These are phyloP conservation scores for Ferdinandea cuprea DNA, from an alignment of 2,888 invertebrate genomes.

Conservation along the genomic window DNA sequence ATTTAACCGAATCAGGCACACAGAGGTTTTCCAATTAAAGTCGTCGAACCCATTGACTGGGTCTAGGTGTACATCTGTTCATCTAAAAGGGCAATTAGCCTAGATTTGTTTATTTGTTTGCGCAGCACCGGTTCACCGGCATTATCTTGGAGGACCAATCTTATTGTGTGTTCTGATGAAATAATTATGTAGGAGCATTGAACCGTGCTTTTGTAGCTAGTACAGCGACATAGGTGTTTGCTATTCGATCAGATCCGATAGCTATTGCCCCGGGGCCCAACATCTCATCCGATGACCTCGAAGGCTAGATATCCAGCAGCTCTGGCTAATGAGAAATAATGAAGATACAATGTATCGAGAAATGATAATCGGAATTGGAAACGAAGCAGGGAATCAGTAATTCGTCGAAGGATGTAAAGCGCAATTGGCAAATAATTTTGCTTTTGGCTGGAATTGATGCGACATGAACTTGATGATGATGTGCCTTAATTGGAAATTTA, in stretches of 20 bases:
- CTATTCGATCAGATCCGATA: neutral
- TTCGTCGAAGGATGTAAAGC: neutral
- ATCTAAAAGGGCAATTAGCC: constrained; percentile 65
- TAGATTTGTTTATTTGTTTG: constrained; percentile 69
- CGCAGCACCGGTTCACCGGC: constrained; percentile 11
- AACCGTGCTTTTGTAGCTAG: constrained; percentile 17
- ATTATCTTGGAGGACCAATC: constrained; percentile 40
- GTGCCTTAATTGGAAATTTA: neutral
- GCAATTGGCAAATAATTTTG: neutral
- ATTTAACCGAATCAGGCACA: constrained; percentile 61
- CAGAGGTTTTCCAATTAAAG: constrained; percentile 56
- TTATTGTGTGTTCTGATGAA: constrained; percentile 66
- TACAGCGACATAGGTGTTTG: constrained; percentile 23
- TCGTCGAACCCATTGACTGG: constrained; percentile 16
- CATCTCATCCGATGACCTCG: constrained; percentile 37
- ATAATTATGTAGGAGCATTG: constrained; percentile 53
- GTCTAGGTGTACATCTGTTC: neutral
- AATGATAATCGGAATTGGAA: constrained; percentile 2
- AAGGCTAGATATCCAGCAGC: constrained; percentile 44
- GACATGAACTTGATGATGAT: neutral
- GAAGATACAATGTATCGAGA: constrained; percentile 17
- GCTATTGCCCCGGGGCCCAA: constrained; percentile 1
- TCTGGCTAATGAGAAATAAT: constrained; percentile 36
- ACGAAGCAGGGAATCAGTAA: neutral
- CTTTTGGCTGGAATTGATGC: neutral